These are phyloP conservation scores for Caranx melampygus DNA, from an alignment of 2,113 vertebrate species.

Conservation along the genomic window DNA sequence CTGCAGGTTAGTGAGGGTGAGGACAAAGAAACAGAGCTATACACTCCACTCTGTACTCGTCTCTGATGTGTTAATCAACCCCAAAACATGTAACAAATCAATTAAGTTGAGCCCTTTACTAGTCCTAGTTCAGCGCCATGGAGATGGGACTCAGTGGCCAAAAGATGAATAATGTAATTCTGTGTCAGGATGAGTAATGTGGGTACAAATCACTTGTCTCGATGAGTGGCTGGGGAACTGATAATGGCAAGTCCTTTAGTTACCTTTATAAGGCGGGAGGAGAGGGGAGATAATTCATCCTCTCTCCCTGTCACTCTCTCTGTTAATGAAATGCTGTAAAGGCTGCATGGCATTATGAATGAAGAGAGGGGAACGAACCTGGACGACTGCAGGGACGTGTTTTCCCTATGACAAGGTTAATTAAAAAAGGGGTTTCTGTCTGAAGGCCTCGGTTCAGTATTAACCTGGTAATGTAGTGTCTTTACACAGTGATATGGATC, in stretches of 20 bases:
- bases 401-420: conserved; percentile 35
- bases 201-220: conserved; percentile 57
- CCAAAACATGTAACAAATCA: conserved; percentile 50
- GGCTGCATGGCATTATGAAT: conserved; percentile 35
- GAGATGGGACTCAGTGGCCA: conserved; percentile 7
- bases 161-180: conserved; percentile 60
- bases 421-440: conserved; percentile 10
- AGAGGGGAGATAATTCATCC: conserved; percentile 50
- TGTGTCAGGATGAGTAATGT: conserved; percentile 61
- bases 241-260: conserved; percentile 51
- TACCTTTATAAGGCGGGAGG: conserved; percentile 53
- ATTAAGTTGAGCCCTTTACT: conserved; percentile 26
- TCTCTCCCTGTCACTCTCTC: conserved; percentile 16
- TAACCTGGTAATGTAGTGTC: conserved; percentile 6
- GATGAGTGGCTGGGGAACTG: conserved; percentile 50
- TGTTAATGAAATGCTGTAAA: conserved; percentile 43
- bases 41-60: background rate
- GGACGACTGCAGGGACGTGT: conserved; percentile 26
- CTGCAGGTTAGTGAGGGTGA: background rate
- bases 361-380: conserved; percentile 16
- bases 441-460: conserved; percentile 11
- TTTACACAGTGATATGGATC: background rate
- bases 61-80: conserved; percentile 29
- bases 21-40: background rate
- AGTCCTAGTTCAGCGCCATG: background rate